phyloP scores from a whole-genome alignment of 92 coral and sea anemone genomes.

The Zoanthus solanderi region DNA sequence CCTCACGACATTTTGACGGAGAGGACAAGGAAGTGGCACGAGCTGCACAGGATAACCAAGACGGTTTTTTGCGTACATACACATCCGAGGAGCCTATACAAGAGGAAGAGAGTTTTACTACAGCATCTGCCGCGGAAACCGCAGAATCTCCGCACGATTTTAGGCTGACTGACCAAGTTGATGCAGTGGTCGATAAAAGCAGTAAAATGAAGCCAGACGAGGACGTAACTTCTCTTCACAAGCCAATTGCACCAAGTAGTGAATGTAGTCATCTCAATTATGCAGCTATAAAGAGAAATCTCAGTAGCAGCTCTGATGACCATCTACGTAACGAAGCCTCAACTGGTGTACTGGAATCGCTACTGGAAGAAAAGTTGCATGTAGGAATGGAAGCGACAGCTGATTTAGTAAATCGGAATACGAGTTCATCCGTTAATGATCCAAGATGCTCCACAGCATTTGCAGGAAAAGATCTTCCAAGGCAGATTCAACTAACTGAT shows the following conservation, averaged over 20 bases:
- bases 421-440: not conserved
- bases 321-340: not conserved
- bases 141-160: not conserved
- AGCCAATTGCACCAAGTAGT: constrained; percentile 13
- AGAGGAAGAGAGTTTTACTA: constrained; percentile 14
- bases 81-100: not conserved
- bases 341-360: constrained; percentile 9
- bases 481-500: not conserved
- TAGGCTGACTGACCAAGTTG: not conserved
- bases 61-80: not conserved
- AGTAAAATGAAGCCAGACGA: not conserved
- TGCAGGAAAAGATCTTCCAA: not conserved
- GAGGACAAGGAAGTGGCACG: not conserved
- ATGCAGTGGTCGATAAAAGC: not conserved
- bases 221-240: constrained; percentile 20
- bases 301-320: constrained; percentile 16
- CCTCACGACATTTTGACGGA: not conserved
- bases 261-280: constrained; percentile 32
- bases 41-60: not conserved
- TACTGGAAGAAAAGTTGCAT: constrained; percentile 36
- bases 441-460: not conserved
- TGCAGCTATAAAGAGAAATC: constrained; percentile 37
- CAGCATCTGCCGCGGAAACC: not conserved
- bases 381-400: not conserved
- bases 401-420: not conserved